Base-by-base conservation (phyloP, 2,888 invertebrate species). In the Lagria hirta region DNA sequence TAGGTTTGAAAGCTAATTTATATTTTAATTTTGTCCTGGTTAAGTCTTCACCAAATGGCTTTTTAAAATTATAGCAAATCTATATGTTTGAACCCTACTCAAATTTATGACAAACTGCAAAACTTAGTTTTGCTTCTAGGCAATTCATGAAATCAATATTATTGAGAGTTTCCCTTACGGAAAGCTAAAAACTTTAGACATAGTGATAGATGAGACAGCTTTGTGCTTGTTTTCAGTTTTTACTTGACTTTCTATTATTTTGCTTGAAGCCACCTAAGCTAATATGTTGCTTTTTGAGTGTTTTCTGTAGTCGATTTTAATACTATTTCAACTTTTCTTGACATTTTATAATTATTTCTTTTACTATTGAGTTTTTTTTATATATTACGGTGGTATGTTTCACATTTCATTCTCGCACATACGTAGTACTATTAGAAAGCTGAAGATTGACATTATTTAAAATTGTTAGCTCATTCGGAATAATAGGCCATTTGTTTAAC, bases 141-240 rank as follows among this genome's bases (percentile, higher is more conserved):
- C 41, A 24, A 32, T 40, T 33, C 26, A 41, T 10, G 32, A 41
- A 40, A 41, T 41, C 41, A 20, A 41, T 41, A 41, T 24, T 32
- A 40, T 18, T 32, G 12, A 32, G 7, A 23, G 17, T 28, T 14
- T 37, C 22, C 29, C 28, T 36, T 37, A 37, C 11, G 28, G 21
- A 21, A 35, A 17, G 11, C 13, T 24, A 40, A 27, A 35, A 44
- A 44, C 20, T 44, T 44, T 37, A 7, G 37, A 44, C 32, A 30
- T 12, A 11, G 37, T 44, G 38, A 44, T 44, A 24, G 30, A 44
- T 44, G 37, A 37, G 32, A 8, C 20, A 15, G 18, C 8, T 36
- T 27, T 29, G 13, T 24, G 11, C 29, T 29, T 35, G 24, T 32
- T 30, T 30, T 23, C 22, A 22, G 28, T 38, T 38, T 29, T 12